Evolutionary conservation across 2,888 invertebrate genomes (phyloP).

Genomic region (Meiosimyza decipiens): DNA sequence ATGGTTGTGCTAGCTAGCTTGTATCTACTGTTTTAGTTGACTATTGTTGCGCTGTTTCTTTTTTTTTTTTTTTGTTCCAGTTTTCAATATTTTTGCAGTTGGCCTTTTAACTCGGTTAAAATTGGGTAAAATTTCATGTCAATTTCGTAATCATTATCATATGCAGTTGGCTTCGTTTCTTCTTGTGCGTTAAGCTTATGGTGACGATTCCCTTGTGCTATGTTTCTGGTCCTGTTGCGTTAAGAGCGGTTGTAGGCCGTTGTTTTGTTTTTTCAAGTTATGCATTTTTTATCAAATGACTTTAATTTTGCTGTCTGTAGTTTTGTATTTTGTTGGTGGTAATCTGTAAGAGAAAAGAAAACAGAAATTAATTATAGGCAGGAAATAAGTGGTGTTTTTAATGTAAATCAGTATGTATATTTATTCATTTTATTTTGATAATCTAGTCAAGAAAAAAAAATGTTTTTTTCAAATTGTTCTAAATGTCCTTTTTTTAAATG

Average conservation of each 20-base stretch:
- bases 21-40: slow-evolving; percentile 25
- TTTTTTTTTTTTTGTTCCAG: slow-evolving; percentile 7
- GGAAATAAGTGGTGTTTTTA: neutral
- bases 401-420: no score
- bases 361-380: neutral
- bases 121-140: neutral
- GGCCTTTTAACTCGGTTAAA: slow-evolving; percentile 2
- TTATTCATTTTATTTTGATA: no score
- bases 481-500: no score
- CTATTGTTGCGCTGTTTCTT: slow-evolving; percentile 14
- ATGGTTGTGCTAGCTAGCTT: slow-evolving; percentile 11
- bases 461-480: no score
- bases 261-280: slow-evolving; percentile 2
- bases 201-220: slow-evolving; percentile 12
- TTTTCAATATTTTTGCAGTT: slow-evolving; percentile 8
- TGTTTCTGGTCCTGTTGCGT: slow-evolving; percentile 1
- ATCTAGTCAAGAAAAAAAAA: no score
- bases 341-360: slow-evolving; percentile 11
- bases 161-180: neutral
- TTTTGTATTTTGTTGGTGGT: slow-evolving; percentile 1
- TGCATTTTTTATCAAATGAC: slow-evolving; percentile 21
- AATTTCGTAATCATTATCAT: slow-evolving; percentile 1
- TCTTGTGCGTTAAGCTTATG: slow-evolving; percentile 9
- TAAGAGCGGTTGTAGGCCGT: neutral
- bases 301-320: neutral